Percentiles rank a stretch among this genome's conserved stretches.
Conservation (phyloP, 2,113 vertebrate genomes). For the Rafetus swinhoei region DNA sequence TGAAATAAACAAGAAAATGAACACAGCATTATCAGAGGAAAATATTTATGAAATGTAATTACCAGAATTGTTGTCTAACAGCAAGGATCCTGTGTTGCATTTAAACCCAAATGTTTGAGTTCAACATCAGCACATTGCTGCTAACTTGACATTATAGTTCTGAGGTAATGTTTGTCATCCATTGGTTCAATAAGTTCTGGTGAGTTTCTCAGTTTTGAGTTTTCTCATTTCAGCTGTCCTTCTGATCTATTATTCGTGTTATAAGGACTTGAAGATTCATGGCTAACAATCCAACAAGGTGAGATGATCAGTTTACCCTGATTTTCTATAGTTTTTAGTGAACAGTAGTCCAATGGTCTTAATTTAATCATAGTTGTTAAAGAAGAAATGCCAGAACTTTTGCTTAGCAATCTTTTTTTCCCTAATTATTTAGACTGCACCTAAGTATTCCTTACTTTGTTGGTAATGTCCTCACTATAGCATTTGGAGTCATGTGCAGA, state of each 20-base stretch:
- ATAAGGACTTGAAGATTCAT: neutral
- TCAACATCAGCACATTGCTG: neutral
- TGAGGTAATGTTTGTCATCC: neutral
- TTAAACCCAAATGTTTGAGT: constrained; percentile 1
- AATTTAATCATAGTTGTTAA: neutral
- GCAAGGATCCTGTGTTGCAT: neutral
- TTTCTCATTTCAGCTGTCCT: constrained; percentile 1
- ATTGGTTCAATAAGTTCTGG: neutral
- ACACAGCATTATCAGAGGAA: neutral
- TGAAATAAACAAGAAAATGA: neutral
- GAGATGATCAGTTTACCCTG: no score
- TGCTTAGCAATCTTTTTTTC: neutral
- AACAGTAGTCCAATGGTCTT: neutral
- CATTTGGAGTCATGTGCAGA: neutral
- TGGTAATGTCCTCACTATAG: neutral
- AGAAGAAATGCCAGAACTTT: neutral
- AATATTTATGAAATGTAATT: constrained; percentile 31
- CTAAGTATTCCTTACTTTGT: neutral
- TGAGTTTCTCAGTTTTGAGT: neutral
- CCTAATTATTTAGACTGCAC: neutral
- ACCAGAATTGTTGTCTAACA: neutral
- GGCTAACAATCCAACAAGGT: no score
- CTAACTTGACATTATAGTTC: neutral
- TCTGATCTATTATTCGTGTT: constrained; percentile 8
- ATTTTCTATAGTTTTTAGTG: neutral